Evolutionary conservation across 2,113 vertebrate genomes (phyloP).

Genomic region (Hippocampus zosterae): DNA sequence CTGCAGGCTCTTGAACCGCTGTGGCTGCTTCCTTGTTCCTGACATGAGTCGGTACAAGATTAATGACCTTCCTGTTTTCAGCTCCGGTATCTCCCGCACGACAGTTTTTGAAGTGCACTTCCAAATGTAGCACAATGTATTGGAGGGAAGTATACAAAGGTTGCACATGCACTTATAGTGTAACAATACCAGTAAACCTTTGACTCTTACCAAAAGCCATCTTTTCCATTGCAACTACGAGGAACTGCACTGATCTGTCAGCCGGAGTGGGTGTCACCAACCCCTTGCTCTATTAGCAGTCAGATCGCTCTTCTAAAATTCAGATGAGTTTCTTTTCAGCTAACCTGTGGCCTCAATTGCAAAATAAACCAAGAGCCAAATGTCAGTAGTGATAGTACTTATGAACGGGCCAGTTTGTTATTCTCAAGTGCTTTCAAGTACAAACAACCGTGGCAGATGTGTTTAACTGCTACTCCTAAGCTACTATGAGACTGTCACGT

Average conservation of each 20-base stretch:
- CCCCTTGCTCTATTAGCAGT: not conserved
- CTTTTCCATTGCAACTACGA: conserved; percentile 6
- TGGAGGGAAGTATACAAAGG: conserved; percentile 9
- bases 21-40: conserved; percentile 41
- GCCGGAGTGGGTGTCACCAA: conserved; percentile 9
- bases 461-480: conserved; percentile 31
- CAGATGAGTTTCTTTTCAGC: not conserved
- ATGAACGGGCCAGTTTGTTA: conserved; percentile 19
- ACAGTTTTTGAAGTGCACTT: conserved; percentile 29
- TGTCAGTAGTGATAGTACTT: not conserved
- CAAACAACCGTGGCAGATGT: conserved; percentile 37
- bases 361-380: not conserved
- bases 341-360: conserved; percentile 5
- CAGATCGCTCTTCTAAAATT: not conserved
- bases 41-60: conserved; percentile 50
- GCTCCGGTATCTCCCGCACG: conserved; percentile 38
- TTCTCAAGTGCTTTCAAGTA: conserved; percentile 26
- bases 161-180: not conserved
- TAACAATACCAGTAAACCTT: not conserved
- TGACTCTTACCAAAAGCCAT: not conserved
- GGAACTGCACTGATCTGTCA: not conserved
- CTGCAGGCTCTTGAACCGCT: conserved; percentile 18
- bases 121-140: conserved; percentile 27
- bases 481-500: conserved; percentile 50
- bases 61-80: conserved; percentile 63